These are phyloP conservation scores for Drosophila percnosoma DNA, from an alignment of 2,888 invertebrate genomes.

Conservation along the genomic window DNA sequence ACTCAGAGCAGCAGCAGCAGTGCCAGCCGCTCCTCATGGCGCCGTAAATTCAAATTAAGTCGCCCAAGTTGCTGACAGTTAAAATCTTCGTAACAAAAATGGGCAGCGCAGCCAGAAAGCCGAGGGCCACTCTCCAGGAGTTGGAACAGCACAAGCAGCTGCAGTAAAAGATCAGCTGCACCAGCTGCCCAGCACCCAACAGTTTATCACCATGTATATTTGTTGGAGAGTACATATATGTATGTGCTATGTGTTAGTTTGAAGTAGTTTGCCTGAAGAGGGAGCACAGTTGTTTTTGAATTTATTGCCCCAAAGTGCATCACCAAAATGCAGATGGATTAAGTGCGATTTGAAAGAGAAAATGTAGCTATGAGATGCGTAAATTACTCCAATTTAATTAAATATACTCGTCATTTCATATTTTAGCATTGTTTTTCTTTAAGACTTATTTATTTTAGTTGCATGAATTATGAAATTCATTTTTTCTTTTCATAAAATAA, in stretches of 20 bases:
- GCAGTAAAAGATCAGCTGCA: slow-evolving; percentile 53
- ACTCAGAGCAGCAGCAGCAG: slow-evolving; percentile 22
- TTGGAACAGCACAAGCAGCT: slow-evolving; percentile 7
- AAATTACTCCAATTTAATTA: slow-evolving; percentile 63
- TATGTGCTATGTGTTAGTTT: slow-evolving; percentile 41
- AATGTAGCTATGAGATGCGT: slow-evolving; percentile 15
- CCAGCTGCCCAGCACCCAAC: slow-evolving; percentile 25
- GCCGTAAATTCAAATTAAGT: slow-evolving; percentile 80
- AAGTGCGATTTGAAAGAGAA: slow-evolving; percentile 50
- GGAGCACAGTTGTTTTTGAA: slow-evolving; percentile 65
- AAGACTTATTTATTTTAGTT: background rate
- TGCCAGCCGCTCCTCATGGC: slow-evolving; percentile 64
- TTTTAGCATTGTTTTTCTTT: background rate
- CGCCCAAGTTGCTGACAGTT: slow-evolving; percentile 80
- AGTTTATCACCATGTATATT: slow-evolving; percentile 30
- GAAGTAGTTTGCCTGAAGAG: slow-evolving; percentile 65
- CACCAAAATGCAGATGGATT: slow-evolving; percentile 74
- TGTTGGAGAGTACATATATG: slow-evolving; percentile 9
- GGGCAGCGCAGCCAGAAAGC: slow-evolving; percentile 65
- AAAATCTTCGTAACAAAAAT: slow-evolving; percentile 77
- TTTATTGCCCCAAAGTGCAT: slow-evolving; percentile 67
- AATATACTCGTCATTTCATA: slow-evolving; percentile 16
- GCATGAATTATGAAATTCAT: background rate
- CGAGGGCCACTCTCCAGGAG: slow-evolving; percentile 30
- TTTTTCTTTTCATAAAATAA: too few relatives aligned